phyloP scores from a whole-genome alignment of 2,113 vertebrate species.

The Siniperca chuatsi region DNA sequence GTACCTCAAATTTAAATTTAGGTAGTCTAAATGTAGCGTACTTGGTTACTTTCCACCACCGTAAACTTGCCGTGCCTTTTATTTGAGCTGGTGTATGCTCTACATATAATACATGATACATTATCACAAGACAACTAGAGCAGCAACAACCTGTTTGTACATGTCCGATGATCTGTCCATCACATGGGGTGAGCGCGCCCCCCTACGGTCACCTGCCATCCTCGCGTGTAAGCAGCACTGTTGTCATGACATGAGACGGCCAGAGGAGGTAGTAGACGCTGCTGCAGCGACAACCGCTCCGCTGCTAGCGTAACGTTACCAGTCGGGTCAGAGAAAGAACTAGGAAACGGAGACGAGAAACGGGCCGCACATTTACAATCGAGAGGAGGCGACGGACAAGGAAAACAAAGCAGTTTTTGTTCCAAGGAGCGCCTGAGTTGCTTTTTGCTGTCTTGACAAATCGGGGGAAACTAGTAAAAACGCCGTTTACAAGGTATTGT shows the following conservation, averaged over 20 bases:
- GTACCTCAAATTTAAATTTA: too few relatives aligned
- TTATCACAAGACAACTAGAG: too few relatives aligned
- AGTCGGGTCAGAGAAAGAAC: slow-evolving; percentile 59
- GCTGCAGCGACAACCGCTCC: slow-evolving; percentile 43
- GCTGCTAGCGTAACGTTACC: slow-evolving; percentile 30
- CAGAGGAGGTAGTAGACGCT: slow-evolving; percentile 55
- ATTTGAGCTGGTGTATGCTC: too few relatives aligned
- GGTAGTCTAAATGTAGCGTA: too few relatives aligned
- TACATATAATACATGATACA: neutral
- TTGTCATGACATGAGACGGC: slow-evolving; percentile 27
- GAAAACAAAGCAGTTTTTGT: slow-evolving; percentile 63
- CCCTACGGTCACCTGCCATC: slow-evolving; percentile 3
- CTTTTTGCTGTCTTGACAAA: slow-evolving; percentile 37
- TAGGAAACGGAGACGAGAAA: slow-evolving; percentile 53
- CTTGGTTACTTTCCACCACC: too few relatives aligned
- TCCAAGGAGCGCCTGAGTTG: slow-evolving; percentile 44
- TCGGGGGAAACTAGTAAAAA: slow-evolving; percentile 40
- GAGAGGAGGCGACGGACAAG: slow-evolving; percentile 65
- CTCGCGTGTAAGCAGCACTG: neutral
- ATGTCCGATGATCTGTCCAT: neutral
- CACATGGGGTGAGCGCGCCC: slow-evolving; percentile 29
- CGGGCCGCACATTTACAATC: slow-evolving; percentile 54
- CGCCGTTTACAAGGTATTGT: slow-evolving; percentile 69
- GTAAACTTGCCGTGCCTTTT: too few relatives aligned
- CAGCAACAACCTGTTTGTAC: too few relatives aligned